A percentile compares a stretch with the other conserved stretches of the same genome.
Evolutionary conservation across 2,113 vertebrate genomes (phyloP).

Genomic region (Sebastes fasciatus): DNA sequence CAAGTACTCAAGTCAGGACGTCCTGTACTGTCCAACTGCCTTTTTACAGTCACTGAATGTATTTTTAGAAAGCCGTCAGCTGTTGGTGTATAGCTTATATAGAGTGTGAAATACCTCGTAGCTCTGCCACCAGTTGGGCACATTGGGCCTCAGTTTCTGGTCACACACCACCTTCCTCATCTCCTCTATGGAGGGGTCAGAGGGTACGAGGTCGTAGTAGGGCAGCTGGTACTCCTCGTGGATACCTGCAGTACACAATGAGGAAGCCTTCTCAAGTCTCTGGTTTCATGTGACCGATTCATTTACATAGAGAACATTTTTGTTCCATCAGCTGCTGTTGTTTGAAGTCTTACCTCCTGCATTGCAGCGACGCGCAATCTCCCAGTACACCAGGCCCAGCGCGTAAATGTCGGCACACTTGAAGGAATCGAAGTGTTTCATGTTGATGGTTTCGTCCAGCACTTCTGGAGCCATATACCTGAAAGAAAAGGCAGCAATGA

Average conservation of each 20-base stretch:
- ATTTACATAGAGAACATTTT: neutral
- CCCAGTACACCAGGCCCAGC: constrained; percentile 97
- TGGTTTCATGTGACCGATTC: neutral
- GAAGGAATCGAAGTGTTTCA: constrained; percentile 99
- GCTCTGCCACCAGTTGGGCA: constrained; percentile 99
- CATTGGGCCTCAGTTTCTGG: constrained; percentile 95
- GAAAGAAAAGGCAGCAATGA: neutral
- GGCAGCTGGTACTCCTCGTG: constrained; percentile 99
- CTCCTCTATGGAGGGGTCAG: constrained; percentile 98
- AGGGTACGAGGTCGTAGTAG: constrained; percentile 97
- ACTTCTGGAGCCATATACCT: constrained; percentile 99
- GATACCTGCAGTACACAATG: constrained; percentile 84
- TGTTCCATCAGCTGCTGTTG: neutral
- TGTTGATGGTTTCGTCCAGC: constrained; percentile 98
- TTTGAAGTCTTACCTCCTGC: constrained; percentile 88
- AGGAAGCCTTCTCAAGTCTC: constrained; percentile 8
- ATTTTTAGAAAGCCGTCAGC: constrained; percentile 26
- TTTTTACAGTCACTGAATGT: neutral
- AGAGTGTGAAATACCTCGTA: constrained; percentile 88
- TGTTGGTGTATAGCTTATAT: neutral
- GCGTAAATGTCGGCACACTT: constrained; percentile 99
- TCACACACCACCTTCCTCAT: constrained; percentile 99
- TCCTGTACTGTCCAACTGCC: neutral
- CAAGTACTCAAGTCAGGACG: neutral
- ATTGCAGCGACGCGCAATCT: constrained; percentile 95